These are phyloP conservation scores for Dusona sp. DNA, from an alignment of 2,888 invertebrate species.

Conservation along the genomic window DNA sequence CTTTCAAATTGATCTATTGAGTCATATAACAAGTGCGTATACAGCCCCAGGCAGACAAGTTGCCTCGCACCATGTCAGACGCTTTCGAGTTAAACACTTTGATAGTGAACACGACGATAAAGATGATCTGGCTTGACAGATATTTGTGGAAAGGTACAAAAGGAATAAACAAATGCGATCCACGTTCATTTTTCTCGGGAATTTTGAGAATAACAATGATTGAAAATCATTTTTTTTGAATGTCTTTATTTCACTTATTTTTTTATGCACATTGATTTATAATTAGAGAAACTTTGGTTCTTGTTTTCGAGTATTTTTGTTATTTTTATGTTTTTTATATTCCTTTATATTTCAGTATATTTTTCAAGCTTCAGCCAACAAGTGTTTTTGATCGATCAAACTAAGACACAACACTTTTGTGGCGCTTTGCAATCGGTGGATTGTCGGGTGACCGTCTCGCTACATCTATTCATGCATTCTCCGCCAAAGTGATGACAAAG, in stretches of 20 bases:
- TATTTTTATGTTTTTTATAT: no score
- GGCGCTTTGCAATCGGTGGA: slow-evolving; percentile 67
- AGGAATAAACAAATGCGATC: background rate
- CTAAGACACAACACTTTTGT: slow-evolving; percentile 72
- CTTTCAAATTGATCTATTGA: slow-evolving; percentile 69
- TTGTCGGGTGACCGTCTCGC: background rate
- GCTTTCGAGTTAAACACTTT: slow-evolving; percentile 55
- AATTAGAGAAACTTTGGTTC: background rate
- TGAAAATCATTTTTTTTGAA: background rate
- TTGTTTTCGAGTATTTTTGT: background rate
- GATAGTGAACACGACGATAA: slow-evolving; percentile 10
- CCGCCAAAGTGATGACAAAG: slow-evolving; percentile 75
- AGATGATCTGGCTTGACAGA: slow-evolving; percentile 7
- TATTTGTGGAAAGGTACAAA: background rate
- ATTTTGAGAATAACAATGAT: background rate
- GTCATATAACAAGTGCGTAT: slow-evolving; percentile 65
- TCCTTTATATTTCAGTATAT: no score
- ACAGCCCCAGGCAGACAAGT: slow-evolving; percentile 66
- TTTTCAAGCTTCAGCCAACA: background rate
- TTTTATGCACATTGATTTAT: background rate
- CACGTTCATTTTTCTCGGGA: background rate
- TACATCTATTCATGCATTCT: slow-evolving; percentile 72
- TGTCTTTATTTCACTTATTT: background rate
- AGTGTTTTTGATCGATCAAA: slow-evolving; percentile 51
- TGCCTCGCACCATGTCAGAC: slow-evolving; percentile 50